Percentiles rank a stretch among this genome's conserved stretches.
phyloP scores from a whole-genome alignment of 2,113 vertebrate genomes.

The Axis porcinus region DNA sequence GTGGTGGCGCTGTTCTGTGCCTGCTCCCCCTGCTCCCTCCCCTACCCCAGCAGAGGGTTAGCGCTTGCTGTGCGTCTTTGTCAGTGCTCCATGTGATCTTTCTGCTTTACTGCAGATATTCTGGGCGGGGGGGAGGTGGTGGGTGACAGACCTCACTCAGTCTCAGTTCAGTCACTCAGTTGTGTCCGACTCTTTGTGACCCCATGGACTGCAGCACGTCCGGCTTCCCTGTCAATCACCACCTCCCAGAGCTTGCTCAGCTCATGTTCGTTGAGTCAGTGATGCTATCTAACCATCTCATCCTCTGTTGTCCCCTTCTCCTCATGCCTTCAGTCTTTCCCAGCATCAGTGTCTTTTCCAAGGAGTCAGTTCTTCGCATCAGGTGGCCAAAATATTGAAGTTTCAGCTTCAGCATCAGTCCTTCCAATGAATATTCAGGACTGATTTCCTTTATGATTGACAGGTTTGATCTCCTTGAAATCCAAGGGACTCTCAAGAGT shows the following conservation, averaged over 20 bases:
- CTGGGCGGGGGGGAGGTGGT: background rate
- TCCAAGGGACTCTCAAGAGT: background rate
- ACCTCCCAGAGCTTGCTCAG: background rate
- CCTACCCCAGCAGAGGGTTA: background rate
- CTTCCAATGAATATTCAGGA: background rate
- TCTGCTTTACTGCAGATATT: background rate
- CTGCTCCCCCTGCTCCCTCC: background rate
- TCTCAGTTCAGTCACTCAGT: background rate
- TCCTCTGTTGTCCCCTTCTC: background rate
- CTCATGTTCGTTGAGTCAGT: background rate
- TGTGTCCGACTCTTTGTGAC: fast-evolving
- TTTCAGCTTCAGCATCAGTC: background rate
- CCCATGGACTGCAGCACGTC: fast-evolving
- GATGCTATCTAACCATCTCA: background rate
- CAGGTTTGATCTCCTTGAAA: background rate
- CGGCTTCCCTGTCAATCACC: background rate
- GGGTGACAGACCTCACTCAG: background rate
- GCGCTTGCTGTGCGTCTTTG: background rate
- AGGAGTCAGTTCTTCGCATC: background rate
- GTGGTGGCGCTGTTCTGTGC: background rate
- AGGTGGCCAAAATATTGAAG: background rate
- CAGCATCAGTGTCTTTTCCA: background rate
- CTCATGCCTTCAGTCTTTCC: background rate
- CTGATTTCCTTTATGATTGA: background rate
- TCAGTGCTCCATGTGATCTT: background rate